phyloP scores from a whole-genome alignment of 2,888 invertebrate genomes.

The Acrobeloides nanus region DNA sequence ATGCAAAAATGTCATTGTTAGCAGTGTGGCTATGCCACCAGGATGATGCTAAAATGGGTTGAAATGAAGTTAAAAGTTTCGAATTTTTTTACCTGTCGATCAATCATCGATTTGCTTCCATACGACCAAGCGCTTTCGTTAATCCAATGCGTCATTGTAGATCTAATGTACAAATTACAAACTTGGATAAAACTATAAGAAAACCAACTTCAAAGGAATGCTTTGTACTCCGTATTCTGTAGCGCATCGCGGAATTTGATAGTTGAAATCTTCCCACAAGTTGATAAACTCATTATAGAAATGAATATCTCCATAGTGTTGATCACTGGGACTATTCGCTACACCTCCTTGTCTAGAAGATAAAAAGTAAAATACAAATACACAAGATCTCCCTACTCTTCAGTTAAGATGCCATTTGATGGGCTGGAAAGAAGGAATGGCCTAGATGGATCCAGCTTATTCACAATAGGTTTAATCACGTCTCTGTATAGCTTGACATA shows the following conservation, averaged over 20 bases:
- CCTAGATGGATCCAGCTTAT: conserved; percentile 63
- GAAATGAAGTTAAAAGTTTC: neutral
- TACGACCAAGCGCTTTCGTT: conserved; percentile 26
- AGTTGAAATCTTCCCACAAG: conserved; percentile 69
- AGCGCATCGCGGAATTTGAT: conserved; percentile 75
- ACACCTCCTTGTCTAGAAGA: conserved; percentile 66
- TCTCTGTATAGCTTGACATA: conserved; percentile 68
- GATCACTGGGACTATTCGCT: conserved; percentile 67
- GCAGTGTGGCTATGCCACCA: conserved; percentile 61
- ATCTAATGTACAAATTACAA: too few species aligned
- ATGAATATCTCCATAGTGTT: conserved; percentile 76
- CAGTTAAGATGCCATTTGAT: conserved; percentile 68
- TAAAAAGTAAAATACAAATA: neutral
- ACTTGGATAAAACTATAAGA: too few species aligned
- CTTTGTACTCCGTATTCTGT: conserved; percentile 95
- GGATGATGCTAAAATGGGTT: conserved; percentile 73
- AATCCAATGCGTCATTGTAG: conserved; percentile 29
- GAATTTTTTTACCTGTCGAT: conserved; percentile 1
- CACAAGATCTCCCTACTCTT: conserved; percentile 16
- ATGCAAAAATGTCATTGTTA: conserved; percentile 37
- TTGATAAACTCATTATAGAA: conserved; percentile 78
- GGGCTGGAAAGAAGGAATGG: conserved; percentile 81
- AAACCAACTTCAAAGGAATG: conserved; percentile 61
- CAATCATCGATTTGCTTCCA: conserved; percentile 13
- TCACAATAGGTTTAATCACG: conserved; percentile 66